phyloP scores from a whole-genome alignment of 2,888 invertebrate species.

The Dasysyrphus tricinctus region DNA sequence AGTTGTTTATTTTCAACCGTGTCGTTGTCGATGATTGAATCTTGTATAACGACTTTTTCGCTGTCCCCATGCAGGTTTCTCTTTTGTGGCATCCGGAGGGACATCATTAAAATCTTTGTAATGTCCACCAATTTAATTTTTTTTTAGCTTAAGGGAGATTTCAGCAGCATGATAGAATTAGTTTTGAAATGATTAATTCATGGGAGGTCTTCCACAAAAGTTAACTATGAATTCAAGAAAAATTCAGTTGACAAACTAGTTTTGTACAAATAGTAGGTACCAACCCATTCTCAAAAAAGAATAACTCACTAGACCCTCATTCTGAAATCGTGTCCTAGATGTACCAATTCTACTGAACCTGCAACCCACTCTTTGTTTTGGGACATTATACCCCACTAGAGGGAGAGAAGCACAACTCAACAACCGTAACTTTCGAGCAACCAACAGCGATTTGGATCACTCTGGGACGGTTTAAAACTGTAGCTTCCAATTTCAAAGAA shows the following conservation, averaged over 20 bases:
- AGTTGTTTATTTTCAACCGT: conserved; percentile 60
- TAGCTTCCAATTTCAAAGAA: no score
- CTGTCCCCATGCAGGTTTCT: neutral
- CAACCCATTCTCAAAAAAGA: no score
- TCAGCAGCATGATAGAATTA: neutral
- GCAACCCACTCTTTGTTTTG: no score
- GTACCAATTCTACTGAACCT: no score
- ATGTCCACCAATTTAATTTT: neutral
- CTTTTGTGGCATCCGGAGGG: conserved; percentile 14
- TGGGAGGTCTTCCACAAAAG: neutral
- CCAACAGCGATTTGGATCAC: no score
- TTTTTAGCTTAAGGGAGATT: neutral
- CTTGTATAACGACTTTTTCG: conserved; percentile 36
- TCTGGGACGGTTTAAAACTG: no score
- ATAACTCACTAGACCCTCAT: no score
- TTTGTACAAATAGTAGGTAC: no score
- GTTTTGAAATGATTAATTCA: neutral
- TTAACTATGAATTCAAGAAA: neutral
- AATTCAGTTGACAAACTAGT: neutral
- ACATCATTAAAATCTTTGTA: conserved; percentile 46
- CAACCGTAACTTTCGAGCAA: no score
- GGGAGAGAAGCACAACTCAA: no score
- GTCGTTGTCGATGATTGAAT: conserved; percentile 63
- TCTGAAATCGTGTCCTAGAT: no score
- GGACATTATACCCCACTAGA: no score